Evolutionary conservation across 2,888 invertebrate species (phyloP), one percentile per base, ranked within the genome.

Genomic region (Aradus depressus): DNA sequence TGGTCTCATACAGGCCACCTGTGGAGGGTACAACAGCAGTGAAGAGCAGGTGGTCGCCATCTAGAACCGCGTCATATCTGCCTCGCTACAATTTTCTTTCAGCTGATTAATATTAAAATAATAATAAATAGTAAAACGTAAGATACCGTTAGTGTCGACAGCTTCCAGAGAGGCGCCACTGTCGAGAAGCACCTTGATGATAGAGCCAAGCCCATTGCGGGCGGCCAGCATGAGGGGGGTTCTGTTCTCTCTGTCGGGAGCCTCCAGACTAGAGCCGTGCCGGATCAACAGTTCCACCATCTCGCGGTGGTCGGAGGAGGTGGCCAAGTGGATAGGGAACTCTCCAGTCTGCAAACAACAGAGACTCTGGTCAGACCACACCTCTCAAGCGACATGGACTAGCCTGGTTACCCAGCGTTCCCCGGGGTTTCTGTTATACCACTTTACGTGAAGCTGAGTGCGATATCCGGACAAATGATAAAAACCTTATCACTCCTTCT

Each of bases 171-270:
- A 58, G 31, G 64, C 62, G 21, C 63, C 62, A 52, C 62, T 59
- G 49, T 64, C 61, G 19, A 64, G 50, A 52, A 65, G 62, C 4
- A 65, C 52, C 39, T 62, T 60, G 12, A 63, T 60, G 12, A 65
- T 57, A 5, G 61, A 53, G 43, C 56, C 53, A 45, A 62, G 61
- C 8, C 65, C 65, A 48, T 56, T 53, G 41, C 62, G 59, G 18
- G 65, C 64, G 22, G 64, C 65, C 6, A 65, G 53, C 65, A 65
- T 64, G 2, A 65, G 55, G 2, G 65, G 63, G 4, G 65, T 63
- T 41, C 63, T 56, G 38, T 60, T 59, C 37, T 64, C 62, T 25
- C 60, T 51, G 51, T 65, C 64, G 2, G 60, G 52, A 4, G 63
- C 60, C 50, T 65, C 64, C 6, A 63, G 61, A 18, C 61, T 60